These are phyloP conservation scores for Pangasius sanitwongsei DNA, from an alignment of 2,797 vertebrate genomes.

Conservation along the genomic window DNA sequence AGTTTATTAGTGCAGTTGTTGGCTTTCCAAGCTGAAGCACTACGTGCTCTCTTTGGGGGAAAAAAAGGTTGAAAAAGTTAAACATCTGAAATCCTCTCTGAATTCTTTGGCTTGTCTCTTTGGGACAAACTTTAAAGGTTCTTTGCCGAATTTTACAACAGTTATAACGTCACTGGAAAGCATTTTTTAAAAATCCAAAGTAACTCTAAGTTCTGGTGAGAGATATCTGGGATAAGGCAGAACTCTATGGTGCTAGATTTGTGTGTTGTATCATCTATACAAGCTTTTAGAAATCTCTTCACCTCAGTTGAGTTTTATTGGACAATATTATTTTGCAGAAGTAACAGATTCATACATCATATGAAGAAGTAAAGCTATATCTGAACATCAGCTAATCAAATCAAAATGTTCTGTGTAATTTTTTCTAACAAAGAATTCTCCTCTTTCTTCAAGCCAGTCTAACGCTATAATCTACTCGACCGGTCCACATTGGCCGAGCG, in stretches of 20 bases:
- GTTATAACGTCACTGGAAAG: not conserved
- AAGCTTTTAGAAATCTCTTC: constrained; percentile 29
- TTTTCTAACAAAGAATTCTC: constrained; percentile 34
- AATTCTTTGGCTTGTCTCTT: constrained; percentile 14
- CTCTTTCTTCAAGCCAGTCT: constrained; percentile 18
- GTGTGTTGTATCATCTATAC: constrained; percentile 36
- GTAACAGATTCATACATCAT: constrained; percentile 28
- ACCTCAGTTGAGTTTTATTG: constrained; percentile 17
- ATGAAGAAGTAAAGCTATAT: constrained; percentile 35
- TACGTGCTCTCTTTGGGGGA: not conserved
- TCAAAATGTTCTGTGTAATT: not conserved
- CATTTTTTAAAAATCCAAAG: not conserved
- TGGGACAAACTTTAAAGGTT: not conserved
- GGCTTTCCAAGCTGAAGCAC: not conserved
- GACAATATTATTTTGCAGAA: constrained; percentile 21
- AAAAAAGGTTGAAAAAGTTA: not conserved
- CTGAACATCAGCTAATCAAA: constrained; percentile 12
- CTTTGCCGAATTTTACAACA: not conserved
- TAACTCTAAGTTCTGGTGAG: not conserved
- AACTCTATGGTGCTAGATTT: not conserved
- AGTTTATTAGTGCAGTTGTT: not conserved
- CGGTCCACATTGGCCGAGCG: constrained; percentile 31
- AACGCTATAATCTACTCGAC: constrained; percentile 40
- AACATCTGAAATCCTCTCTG: not conserved
- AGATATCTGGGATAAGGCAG: not conserved